These are phyloP conservation scores for Drosophila pullipes DNA, from an alignment of 2,888 invertebrate species.

Conservation along the genomic window DNA sequence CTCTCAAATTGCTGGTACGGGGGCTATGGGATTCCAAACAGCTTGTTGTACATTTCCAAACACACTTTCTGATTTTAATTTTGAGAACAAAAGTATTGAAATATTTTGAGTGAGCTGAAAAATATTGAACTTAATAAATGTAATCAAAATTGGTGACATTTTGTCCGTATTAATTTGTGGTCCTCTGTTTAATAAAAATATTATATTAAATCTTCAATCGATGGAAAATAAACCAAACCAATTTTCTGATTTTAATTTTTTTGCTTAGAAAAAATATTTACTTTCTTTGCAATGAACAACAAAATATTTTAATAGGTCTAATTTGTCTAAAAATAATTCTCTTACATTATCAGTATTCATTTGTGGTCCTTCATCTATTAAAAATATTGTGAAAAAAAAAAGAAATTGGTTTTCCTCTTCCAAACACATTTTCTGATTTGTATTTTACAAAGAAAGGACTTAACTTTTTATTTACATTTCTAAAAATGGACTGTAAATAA, in stretches of 20 bases:
- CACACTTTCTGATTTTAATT: background rate
- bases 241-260: background rate
- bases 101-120: background rate
- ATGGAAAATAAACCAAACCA: background rate
- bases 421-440: background rate
- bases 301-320: background rate
- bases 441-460: background rate
- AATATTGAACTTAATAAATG: background rate
- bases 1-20: background rate
- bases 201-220: background rate
- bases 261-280: accelerated
- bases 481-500: background rate
- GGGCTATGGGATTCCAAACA: background rate
- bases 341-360: background rate
- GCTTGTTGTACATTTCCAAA: background rate
- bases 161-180: background rate
- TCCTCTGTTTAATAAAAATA: background rate
- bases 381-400: background rate
- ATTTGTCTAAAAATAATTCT: background rate
- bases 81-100: background rate
- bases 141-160: too few species aligned
- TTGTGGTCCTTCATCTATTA: background rate
- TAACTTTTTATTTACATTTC: background rate
- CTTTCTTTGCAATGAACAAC: background rate
- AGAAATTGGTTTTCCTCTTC: background rate